Percentiles rank a stretch among this genome's conserved stretches.
Conservation (phyloP, 2,888 invertebrate genomes). For the Dasysyrphus tricinctus region DNA sequence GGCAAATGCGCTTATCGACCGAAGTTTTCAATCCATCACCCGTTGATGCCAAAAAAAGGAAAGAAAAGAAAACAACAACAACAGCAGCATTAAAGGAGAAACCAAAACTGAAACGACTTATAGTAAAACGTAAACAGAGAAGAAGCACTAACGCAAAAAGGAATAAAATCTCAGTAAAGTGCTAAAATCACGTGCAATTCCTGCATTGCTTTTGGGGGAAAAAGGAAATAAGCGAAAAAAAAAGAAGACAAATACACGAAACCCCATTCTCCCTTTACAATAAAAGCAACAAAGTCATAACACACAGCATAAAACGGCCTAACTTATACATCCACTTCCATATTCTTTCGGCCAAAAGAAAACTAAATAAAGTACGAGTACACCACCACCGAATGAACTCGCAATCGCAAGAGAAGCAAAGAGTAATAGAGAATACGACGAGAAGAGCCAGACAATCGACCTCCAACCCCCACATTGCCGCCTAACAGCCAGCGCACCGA, state of each 20-base stretch:
- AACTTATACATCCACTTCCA: conserved; percentile 56
- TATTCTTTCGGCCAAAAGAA: conserved; percentile 49
- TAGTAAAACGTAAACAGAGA: conserved; percentile 62
- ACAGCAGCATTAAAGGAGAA: conserved; percentile 27
- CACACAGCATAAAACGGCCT: conserved; percentile 51
- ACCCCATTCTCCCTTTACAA: conserved; percentile 35
- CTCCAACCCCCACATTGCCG: conserved; percentile 72
- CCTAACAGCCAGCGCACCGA: conserved; percentile 29
- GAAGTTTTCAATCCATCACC: conserved; percentile 63
- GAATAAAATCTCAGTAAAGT: conserved; percentile 63
- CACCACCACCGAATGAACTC: conserved; percentile 52
- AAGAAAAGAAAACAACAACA: conserved; percentile 15
- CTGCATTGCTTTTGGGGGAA: conserved; percentile 53
- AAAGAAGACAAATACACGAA: conserved; percentile 11
- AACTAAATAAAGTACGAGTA: conserved; percentile 64
- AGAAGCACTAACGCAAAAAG: conserved; percentile 42
- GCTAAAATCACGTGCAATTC: conserved; percentile 72
- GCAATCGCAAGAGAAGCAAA: conserved; percentile 67
- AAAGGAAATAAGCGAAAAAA: conserved; percentile 33
- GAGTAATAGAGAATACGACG: conserved; percentile 65
- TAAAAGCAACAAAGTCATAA: conserved; percentile 38
- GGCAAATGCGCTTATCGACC: conserved; percentile 69
- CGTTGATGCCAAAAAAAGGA: conserved; percentile 48
- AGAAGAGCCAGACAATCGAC: conserved; percentile 74
- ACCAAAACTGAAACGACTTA: conserved; percentile 38